These are phyloP conservation scores for Plumapathes pennacea DNA, from an alignment of 92 coral and sea anemone species.

Conservation along the genomic window DNA sequence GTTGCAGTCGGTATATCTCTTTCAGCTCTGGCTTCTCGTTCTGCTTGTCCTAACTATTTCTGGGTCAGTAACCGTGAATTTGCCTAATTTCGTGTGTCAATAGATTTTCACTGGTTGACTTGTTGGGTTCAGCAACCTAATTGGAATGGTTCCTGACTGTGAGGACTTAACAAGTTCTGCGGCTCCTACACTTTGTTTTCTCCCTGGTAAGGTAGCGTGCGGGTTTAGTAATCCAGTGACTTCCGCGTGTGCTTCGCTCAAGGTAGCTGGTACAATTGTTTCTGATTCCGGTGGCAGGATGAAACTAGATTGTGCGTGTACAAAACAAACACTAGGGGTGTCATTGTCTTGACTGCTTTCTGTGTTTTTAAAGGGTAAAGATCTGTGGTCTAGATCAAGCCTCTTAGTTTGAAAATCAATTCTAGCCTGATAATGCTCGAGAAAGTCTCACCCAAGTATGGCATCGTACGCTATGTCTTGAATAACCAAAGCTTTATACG, in stretches of 20 bases:
- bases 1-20: background rate
- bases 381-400: background rate
- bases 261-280: slow-evolving; percentile 14
- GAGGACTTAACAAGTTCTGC: slow-evolving; percentile 8
- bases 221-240: slow-evolving; percentile 15
- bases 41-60: background rate
- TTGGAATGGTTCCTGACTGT: background rate
- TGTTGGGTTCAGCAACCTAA: slow-evolving; percentile 16
- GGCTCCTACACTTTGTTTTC: slow-evolving; percentile 40
- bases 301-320: slow-evolving; percentile 25
- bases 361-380: background rate
- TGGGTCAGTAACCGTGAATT: background rate
- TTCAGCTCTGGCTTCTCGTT: background rate
- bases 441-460: slow-evolving; percentile 62
- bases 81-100: background rate
- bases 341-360: background rate
- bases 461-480: slow-evolving; percentile 41
- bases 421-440: slow-evolving; percentile 34
- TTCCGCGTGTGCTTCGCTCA: background rate
- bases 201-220: background rate
- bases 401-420: slow-evolving; percentile 21
- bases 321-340: slow-evolving; percentile 5
- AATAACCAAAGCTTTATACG: slow-evolving; percentile 26
- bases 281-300: slow-evolving; percentile 34
- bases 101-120: slow-evolving; percentile 3